Evolutionary conservation across 1,140 invertebrate genomes (phyloP).

Genomic region (Temnothorax curvispinosus): DNA sequence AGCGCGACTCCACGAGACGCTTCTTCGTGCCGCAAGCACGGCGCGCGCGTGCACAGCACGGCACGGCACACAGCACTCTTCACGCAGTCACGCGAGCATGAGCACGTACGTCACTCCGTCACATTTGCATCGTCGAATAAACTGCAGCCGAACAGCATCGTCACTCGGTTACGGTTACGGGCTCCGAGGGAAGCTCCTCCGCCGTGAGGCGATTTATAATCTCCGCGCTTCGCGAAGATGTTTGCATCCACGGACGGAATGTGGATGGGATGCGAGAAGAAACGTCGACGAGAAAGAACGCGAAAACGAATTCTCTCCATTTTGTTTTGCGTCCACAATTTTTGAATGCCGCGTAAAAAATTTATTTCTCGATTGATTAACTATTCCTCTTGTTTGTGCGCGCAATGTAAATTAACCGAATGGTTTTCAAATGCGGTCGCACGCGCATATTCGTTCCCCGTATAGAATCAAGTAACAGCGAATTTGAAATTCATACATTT

Average conservation of each 20-base stretch:
- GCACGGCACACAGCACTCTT: slow-evolving; percentile 62
- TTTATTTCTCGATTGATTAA: background rate
- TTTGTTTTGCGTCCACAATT: background rate
- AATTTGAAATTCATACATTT: slow-evolving; percentile 3
- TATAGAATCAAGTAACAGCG: background rate
- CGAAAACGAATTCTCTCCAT: background rate
- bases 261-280: background rate
- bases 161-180: slow-evolving; percentile 57
- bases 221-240: background rate
- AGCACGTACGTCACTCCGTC: slow-evolving; percentile 62
- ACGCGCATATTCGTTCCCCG: background rate
- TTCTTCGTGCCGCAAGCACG: slow-evolving; percentile 54
- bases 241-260: background rate
- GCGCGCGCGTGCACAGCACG: slow-evolving; percentile 22
- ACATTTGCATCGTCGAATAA: slow-evolving; percentile 68
- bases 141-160: slow-evolving; percentile 64
- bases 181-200: slow-evolving; percentile 37
- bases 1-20: slow-evolving; percentile 34
- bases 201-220: slow-evolving; percentile 13
- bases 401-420: background rate
- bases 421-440: background rate
- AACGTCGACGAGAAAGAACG: too few relatives aligned
- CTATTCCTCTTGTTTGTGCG: background rate
- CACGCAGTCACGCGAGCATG: slow-evolving; percentile 69
- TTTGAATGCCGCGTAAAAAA: background rate